Conservation (phyloP, 2,797 vertebrate species). For the Melanotaenia maccullochi region DNA sequence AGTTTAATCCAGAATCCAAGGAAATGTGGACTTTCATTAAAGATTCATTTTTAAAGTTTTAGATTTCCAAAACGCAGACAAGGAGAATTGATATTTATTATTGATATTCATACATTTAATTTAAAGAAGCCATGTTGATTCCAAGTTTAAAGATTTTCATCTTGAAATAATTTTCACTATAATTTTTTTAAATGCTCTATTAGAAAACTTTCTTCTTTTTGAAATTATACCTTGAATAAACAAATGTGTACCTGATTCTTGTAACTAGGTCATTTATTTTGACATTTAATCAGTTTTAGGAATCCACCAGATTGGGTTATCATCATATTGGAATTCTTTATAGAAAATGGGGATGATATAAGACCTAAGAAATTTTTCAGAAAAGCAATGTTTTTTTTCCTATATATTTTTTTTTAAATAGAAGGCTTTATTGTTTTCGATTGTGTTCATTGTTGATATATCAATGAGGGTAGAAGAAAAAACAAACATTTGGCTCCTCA, state of each 20-base stretch:
- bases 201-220: not conserved
- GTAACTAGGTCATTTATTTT: too few species aligned
- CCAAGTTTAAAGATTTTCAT: not conserved
- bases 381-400: not conserved
- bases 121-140: not conserved
- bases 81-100: not conserved
- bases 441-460: not conserved
- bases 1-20: not conserved
- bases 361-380: not conserved
- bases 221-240: not conserved
- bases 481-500: not conserved
- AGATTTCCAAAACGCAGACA: not conserved
- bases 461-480: not conserved
- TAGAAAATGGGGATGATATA: not conserved
- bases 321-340: not conserved
- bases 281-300: too few species aligned
- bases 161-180: too few species aligned
- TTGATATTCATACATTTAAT: not conserved
- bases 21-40: not conserved
- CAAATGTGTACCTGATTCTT: too few species aligned
- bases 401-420: not conserved
- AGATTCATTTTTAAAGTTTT: too few species aligned
- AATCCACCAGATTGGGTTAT: too few species aligned
- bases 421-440: not conserved
- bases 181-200: too few species aligned